Percentiles rank a stretch among this genome's conserved stretches.
Evolutionary conservation across 2,888 invertebrate genomes (phyloP).

Genomic region (Mesoligia furuncula): DNA sequence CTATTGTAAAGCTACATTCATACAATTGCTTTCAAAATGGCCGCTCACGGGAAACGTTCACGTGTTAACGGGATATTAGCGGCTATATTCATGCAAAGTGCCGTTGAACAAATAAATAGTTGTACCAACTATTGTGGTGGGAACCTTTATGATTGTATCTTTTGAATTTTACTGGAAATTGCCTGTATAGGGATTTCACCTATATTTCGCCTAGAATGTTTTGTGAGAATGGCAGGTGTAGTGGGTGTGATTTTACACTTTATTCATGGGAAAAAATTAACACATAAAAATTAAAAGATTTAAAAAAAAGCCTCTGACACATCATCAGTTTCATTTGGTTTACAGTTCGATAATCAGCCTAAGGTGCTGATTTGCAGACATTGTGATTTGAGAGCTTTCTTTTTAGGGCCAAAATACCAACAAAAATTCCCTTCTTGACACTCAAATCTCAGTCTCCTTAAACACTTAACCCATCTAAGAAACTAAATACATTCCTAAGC

Average conservation of each 20-base stretch:
- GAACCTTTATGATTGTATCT: conserved; percentile 54
- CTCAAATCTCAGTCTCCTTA: conserved; percentile 1
- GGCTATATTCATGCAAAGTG: conserved; percentile 62
- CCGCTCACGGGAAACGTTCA: conserved; percentile 49
- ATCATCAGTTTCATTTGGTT: background rate
- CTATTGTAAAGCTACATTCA: conserved; percentile 37
- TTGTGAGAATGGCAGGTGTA: background rate
- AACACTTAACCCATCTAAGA: conserved; percentile 16
- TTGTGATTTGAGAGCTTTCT: background rate
- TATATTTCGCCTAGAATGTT: background rate
- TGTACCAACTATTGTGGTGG: conserved; percentile 43
- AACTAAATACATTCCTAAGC: conserved; percentile 44
- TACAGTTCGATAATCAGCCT: background rate
- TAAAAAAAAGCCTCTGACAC: no score
- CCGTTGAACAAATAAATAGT: conserved; percentile 60
- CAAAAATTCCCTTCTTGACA: background rate
- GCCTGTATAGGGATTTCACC: background rate
- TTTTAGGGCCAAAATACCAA: background rate
- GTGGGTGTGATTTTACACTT: background rate
- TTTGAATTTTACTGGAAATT: conserved; percentile 30
- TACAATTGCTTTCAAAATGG: conserved; percentile 49
- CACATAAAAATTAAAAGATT: no score
- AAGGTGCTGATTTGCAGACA: background rate
- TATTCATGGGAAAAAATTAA: background rate
- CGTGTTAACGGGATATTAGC: conserved; percentile 57